A percentile compares a stretch with the other conserved stretches of the same genome.
Evolutionary conservation across 2,113 vertebrate genomes (phyloP).

Genomic region (Tricholaema leucomelas): DNA sequence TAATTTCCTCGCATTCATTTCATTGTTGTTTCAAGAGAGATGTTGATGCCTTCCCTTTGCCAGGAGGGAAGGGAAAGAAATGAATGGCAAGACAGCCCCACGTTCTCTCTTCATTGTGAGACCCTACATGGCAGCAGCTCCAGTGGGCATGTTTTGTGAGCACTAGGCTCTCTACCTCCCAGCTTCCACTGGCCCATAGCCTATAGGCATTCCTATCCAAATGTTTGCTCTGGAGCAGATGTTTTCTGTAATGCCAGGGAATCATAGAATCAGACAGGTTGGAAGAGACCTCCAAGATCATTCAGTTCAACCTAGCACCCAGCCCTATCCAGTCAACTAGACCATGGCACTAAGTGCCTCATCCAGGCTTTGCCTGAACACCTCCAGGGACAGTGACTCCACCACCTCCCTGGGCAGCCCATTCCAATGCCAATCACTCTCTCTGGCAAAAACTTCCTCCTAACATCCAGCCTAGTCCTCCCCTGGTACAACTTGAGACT

Average conservation of each 20-base stretch:
- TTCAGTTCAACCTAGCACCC: too few species aligned
- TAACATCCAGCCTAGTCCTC: too few species aligned
- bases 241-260: not conserved
- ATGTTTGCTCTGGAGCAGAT: not conserved
- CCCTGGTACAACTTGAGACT: too few species aligned
- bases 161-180: not conserved
- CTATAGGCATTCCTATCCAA: not conserved
- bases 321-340: too few species aligned
- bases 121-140: not conserved
- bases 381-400: too few species aligned
- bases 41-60: not conserved
- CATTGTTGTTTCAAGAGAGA: not conserved
- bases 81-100: not conserved
- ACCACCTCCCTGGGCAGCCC: too few species aligned
- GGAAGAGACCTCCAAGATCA: too few species aligned
- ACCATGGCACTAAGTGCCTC: too few species aligned
- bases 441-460: too few species aligned
- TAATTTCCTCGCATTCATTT: conserved; percentile 32
- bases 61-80: not conserved
- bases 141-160: not conserved
- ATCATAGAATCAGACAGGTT: too few species aligned
- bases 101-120: accelerated
- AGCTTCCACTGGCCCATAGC: not conserved
- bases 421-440: too few species aligned
- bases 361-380: too few species aligned